Conservation (phyloP, 1,140 invertebrate species). For the Ceratitis capitata region DNA sequence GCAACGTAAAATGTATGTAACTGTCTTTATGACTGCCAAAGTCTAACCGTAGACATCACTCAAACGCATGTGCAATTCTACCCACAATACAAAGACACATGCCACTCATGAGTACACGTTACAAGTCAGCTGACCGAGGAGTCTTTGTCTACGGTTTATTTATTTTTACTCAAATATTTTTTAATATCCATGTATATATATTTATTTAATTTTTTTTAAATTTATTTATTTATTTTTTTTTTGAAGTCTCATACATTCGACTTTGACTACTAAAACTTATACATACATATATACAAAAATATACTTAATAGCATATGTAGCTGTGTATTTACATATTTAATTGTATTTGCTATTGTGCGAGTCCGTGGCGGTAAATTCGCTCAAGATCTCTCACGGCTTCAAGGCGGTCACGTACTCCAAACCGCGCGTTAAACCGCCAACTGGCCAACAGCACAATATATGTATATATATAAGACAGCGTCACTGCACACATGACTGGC, state of each 20-base stretch:
- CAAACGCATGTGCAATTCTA: not conserved
- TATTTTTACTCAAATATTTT: not conserved
- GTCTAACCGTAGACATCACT: not conserved
- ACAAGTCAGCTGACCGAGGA: constrained; percentile 1
- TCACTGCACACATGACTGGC: not conserved
- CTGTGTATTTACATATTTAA: not conserved
- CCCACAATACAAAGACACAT: constrained; percentile 8
- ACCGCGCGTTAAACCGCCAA: not conserved
- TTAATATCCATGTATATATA: not conserved
- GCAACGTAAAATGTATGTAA: not conserved
- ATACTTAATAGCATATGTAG: too few relatives aligned
- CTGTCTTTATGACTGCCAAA: not conserved
- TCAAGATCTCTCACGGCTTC: constrained; percentile 26
- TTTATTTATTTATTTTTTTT: not conserved
- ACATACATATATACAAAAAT: not conserved
- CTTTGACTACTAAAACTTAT: not conserved
- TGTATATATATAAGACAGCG: not conserved
- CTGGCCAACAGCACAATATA: not conserved
- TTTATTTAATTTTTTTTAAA: not conserved
- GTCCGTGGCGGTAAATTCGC: not conserved
- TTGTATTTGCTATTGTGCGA: not conserved
- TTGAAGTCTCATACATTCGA: not conserved
- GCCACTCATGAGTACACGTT: not conserved
- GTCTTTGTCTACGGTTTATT: too few relatives aligned
- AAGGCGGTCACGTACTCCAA: constrained; percentile 39